Conservation (phyloP, 2,888 invertebrate species). For the Timandra comae region DNA sequence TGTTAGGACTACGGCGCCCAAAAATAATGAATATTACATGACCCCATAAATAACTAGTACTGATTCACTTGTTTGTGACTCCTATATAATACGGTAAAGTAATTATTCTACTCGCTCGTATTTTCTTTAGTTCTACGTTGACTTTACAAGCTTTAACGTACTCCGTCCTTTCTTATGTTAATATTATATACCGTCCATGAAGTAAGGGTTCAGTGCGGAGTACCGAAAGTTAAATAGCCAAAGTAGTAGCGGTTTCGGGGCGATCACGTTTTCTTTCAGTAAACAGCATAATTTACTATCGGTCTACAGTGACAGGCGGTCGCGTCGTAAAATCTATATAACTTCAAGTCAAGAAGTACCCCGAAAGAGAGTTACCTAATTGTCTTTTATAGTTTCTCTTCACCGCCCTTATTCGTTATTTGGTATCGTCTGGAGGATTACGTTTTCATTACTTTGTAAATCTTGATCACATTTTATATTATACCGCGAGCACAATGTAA, state of each 20-base stretch:
- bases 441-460: no score
- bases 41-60: no score
- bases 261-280: constrained; percentile 25
- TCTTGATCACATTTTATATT: no score
- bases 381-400: constrained; percentile 7
- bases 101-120: no score
- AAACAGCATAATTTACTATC: constrained; percentile 35
- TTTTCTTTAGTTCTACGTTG: no score
- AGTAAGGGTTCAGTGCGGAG: constrained; percentile 10
- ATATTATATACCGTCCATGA: constrained; percentile 6
- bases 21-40: no score
- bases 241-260: constrained; percentile 1
- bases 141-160: constrained; percentile 19
- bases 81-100: no score
- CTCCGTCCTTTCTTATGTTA: background rate
- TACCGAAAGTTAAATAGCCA: no score
- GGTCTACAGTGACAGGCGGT: constrained; percentile 28
- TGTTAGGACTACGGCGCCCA: no score
- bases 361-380: constrained; percentile 19
- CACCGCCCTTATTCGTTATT: constrained; percentile 9
- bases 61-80: no score
- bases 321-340: constrained; percentile 33
- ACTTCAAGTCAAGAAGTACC: constrained; percentile 25
- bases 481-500: no score
- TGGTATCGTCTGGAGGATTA: background rate